phyloP scores from a whole-genome alignment of 2,888 invertebrate genomes.

The Tetramorium bicarinatum region DNA sequence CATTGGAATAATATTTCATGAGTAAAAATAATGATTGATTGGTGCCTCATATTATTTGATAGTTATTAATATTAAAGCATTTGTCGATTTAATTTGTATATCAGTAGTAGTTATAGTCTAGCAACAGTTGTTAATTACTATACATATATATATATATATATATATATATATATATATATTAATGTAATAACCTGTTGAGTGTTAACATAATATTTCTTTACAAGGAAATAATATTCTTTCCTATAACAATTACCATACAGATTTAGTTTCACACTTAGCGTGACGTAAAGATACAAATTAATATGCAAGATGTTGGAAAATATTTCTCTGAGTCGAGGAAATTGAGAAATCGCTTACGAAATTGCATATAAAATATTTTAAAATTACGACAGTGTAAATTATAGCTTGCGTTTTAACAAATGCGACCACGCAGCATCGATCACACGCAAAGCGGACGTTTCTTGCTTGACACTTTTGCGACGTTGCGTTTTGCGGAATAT shows the following conservation, averaged over 20 bases:
- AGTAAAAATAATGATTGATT: background rate
- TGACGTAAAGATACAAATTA: background rate
- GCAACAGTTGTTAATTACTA: background rate
- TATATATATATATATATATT: no score
- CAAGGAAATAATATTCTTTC: background rate
- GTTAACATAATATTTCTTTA: background rate
- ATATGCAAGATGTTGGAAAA: background rate
- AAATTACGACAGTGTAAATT: background rate
- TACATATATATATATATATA: no score
- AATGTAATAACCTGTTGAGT: background rate
- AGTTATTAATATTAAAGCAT: constrained; percentile 5
- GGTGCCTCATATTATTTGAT: background rate
- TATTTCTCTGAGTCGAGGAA: background rate
- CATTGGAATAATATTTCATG: background rate
- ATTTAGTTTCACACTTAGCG: background rate
- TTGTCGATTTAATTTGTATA: background rate
- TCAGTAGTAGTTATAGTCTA: background rate
- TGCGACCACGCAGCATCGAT: no score
- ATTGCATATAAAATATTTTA: background rate
- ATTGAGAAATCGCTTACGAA: background rate
- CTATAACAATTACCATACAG: background rate
- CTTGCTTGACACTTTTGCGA: background rate
- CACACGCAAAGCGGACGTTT: background rate
- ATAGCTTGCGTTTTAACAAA: background rate
- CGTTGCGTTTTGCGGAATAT: background rate